Base-by-base conservation (phyloP, 2,888 invertebrate genomes). In the Falcaria lacertinaria region DNA sequence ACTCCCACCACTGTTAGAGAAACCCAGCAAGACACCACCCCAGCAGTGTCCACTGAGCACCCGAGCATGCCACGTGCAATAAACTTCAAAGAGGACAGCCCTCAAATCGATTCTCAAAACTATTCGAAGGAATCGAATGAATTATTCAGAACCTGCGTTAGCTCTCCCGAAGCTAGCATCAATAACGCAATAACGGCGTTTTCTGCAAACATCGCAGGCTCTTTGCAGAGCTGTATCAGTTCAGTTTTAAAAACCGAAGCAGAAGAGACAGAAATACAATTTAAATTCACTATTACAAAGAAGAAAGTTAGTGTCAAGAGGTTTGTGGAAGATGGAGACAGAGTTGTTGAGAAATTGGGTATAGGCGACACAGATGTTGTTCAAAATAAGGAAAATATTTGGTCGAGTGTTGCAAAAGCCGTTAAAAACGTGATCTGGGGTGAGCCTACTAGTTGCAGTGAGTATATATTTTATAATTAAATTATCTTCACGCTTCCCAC, bases 381-480 rank as follows among this genome's bases (percentile, higher is more conserved):
- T 34, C 47, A 62, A 14, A 73, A 76, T 57, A 86, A 80, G 57
- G 85, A 85, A 52, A 87, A 86, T 57, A 79, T 88, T 49, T 89
- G 88, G 89, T 75, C 86, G 13, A 78, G 78, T 42, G 85, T 89
- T 7, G 79, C 85, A 4, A 78, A 68, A 47, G 87, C 80, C 4
- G 85, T 89, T 41, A 86, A 71, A 69, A 88, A 74, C 61, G 86
- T 80, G n/a, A 80, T 89, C 58, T 88, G 87, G 86, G 74, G 80
- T 44, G 81, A 80, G 54, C 70, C 63, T 44, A 56, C 58, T 48
- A 60, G 55, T 67, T 64, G 62, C 33, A 62, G 76, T 77, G 53
- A 61, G 65, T 56, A 52, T 43, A 52, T 57, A 54, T 53, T 35
- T 14, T n/a, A n/a, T n/a, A n/a, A n/a, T n/a, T n/a, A n/a, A n/a